Evolutionary conservation across 2,797 vertebrate species (phyloP), one percentile per base, ranked within the genome.

Genomic region (Artibeus jamaicensis): DNA sequence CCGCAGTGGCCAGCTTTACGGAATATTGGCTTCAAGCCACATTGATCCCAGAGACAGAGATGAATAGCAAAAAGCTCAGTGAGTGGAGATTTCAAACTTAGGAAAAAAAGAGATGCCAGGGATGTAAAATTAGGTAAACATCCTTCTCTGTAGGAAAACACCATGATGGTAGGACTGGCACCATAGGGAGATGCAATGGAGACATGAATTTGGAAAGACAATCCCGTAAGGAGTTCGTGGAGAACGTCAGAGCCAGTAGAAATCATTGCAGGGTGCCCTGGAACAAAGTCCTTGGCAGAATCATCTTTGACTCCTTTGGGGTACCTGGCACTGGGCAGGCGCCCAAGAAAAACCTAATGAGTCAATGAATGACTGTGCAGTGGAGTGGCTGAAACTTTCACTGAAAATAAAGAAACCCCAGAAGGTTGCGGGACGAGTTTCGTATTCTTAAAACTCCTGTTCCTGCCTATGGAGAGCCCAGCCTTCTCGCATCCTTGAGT

Each of bases 61-160:
- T 48, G 44, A 82, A 62, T 44, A 73, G 57, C 18, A 42, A 57
- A 88, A 88, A 50, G 3, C 22, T 90, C 91, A 79, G 0, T 29
- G 21, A 67, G 53, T 65, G 65, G 0, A 15, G 9, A 16, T 81
- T 95, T 5, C 21, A 7, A 29, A 3, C 0, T 57, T 29, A 57
- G 22, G 46, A 53, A 42, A 46, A 79, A 42, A 57, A 59, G 34
- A 93, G 57, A 5, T 88, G 32, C 1, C 4, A 74, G 73, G 10
- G 19, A 32, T 92, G 73, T 96, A 91, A 29, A 79, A 59, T 57
- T 94, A 92, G 62, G 65, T 89, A 94, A 96, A 81, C n/a, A 53
- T 68, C 77, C 68, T 90, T 81, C 71, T 74, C 24, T 44, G 50
- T 39, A 88, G 86, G 70, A 92, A 89, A 95, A 59, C 2, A 24